Evolutionary conservation across 2,888 invertebrate species (phyloP).

Genomic region (Sabatieria punctata): DNA sequence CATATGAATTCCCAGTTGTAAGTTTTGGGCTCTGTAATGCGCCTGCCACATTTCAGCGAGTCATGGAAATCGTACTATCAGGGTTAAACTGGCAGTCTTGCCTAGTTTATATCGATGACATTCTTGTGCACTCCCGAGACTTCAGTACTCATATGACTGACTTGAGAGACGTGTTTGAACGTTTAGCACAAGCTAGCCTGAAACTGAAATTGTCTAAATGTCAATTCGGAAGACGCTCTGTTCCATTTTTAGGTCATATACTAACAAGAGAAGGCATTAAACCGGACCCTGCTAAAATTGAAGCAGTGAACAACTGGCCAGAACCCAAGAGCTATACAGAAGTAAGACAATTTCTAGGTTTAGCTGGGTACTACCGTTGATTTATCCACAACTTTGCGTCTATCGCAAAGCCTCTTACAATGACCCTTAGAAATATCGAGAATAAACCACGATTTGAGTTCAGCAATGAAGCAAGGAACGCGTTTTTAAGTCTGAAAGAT

Average conservation of each 20-base stretch:
- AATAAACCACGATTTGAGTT: conserved; percentile 7
- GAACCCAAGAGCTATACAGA: conserved; percentile 10
- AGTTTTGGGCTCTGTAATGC: conserved; percentile 18
- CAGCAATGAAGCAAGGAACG: neutral
- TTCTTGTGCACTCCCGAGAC: conserved; percentile 12
- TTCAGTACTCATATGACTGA: conserved; percentile 12
- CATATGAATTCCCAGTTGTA: conserved; percentile 18
- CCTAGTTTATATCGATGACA: conserved; percentile 17
- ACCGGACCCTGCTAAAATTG: conserved; percentile 1
- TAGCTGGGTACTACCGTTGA: conserved; percentile 11
- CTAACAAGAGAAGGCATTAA: conserved; percentile 3
- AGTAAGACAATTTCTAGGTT: conserved; percentile 12
- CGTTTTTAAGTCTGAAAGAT: conserved; percentile 2
- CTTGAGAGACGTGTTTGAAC: conserved; percentile 11
- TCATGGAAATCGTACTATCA: conserved; percentile 14
- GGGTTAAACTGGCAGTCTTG: conserved; percentile 11
- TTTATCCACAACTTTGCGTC: conserved; percentile 9
- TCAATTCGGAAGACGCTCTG: conserved; percentile 9
- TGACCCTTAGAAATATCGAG: neutral
- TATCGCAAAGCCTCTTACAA: conserved; percentile 8
- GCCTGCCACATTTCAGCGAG: conserved; percentile 14
- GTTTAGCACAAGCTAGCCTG: conserved; percentile 12
- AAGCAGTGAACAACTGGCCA: conserved; percentile 7
- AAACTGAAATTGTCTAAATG: conserved; percentile 16
- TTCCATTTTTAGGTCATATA: conserved; percentile 11